phyloP scores from a whole-genome alignment of 2,113 vertebrate species.

The Caranx melampygus region DNA sequence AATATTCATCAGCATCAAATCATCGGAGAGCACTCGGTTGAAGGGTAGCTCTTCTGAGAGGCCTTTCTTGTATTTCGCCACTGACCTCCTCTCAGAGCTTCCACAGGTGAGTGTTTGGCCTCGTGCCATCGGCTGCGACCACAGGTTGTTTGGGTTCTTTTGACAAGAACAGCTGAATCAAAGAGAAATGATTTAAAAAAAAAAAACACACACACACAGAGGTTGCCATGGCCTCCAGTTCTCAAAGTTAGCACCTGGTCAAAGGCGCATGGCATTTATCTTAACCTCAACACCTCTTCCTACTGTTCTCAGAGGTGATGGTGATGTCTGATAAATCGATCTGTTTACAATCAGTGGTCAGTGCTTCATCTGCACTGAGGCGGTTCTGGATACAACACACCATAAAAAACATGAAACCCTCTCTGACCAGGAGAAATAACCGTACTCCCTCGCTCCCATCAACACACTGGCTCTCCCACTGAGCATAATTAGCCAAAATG shows the following conservation, averaged over 20 bases:
- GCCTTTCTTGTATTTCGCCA: constrained; percentile 5
- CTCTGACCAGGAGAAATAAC: constrained; percentile 32
- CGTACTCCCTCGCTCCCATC: constrained; percentile 24
- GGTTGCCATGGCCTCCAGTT: constrained; percentile 15
- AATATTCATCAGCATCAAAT: constrained; percentile 2
- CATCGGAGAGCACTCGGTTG: not conserved
- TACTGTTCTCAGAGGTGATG: not conserved
- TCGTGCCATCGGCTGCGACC: constrained; percentile 27
- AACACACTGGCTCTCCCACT: constrained; percentile 37
- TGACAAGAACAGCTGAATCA: constrained; percentile 26
- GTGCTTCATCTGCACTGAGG: not conserved
- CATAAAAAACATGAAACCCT: constrained; percentile 4
- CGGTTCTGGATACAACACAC: not conserved
- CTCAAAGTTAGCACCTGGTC: not conserved
- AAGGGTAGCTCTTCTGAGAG: not conserved
- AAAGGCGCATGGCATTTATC: constrained; percentile 1
- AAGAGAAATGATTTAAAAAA: constrained; percentile 10
- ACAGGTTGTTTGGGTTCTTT: constrained; percentile 26
- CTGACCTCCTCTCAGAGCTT: constrained; percentile 1
- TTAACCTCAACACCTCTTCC: no score
- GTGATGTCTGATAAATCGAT: not conserved
- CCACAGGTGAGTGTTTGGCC: constrained; percentile 18
- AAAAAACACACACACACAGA: constrained; percentile 15
- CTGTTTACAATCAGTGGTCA: constrained; percentile 2
- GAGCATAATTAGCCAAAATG: constrained; percentile 52